Base-by-base conservation (phyloP, 2,888 invertebrate species). In the Reticulitermes lucifugus region DNA sequence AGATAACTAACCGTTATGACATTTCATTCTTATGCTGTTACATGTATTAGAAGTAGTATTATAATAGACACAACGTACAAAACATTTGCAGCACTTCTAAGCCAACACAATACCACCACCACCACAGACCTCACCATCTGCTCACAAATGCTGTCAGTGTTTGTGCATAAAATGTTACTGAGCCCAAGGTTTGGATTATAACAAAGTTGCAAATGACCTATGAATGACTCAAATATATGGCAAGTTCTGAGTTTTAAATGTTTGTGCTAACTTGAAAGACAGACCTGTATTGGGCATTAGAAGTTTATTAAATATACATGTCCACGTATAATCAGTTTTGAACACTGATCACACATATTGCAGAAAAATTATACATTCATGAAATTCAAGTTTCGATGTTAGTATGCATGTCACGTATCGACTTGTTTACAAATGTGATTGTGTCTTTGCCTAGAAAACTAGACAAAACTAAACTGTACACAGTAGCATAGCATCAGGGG, bases 391-490 rank as follows among this genome's bases (percentile, higher is more conserved):
- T 60, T 21, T 60, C 21, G 1, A 22, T 1, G 21, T 75, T 43
- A 75, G 25, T 75, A 12, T 75, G 22, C 43, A 43, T 75, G 73
- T 29, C 22, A 75, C 18, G 43, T 43, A 21, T 5, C 22, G 18
- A 43, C 43, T 21, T 75, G 75, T 75, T 75, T 43, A 75, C 75
- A 75, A 75, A 75, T 75, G 75, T 60, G 18, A 21, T 60, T 60
- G 7, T 60, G 60, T 75, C 41, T 75, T 75, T 75, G 75, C 75
- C 46, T 75, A 75, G 75, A 75, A 75, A 75, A 22, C 14, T 35
- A 35, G 22, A 75, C 12, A 75, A 35, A 35, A 35, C 35, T 35
- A 35, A 35, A 35, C 35, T 35, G 35, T 4, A 60, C n/a, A 60
- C 60, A 60, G 18, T 60, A 60, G 60, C 14, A 51, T 51, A 51